A percentile compares a stretch with the other conserved stretches of the same genome.
phyloP scores from a whole-genome alignment of 2,113 vertebrate genomes.

The Hemichromis elongatus region DNA sequence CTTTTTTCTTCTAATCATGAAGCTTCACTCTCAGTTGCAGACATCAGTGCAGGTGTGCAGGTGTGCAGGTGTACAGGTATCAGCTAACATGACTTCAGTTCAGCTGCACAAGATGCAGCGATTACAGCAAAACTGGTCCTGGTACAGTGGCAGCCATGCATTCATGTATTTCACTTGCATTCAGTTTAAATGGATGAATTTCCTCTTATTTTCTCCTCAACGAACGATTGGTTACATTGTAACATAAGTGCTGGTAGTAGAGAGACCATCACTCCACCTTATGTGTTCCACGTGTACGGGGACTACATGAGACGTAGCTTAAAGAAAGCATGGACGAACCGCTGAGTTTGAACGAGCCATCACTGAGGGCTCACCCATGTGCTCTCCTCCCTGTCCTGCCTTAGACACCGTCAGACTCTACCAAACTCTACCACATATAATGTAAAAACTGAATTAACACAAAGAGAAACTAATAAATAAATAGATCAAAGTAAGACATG shows the following conservation, averaged over 20 bases:
- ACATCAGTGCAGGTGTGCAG: neutral
- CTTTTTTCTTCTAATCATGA: neutral
- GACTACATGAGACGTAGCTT: rapidly evolving
- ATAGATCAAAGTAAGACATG: no score
- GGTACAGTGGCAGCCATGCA: neutral
- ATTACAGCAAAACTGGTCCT: neutral
- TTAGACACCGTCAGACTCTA: no score
- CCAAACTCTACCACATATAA: no score
- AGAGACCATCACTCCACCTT: rapidly evolving
- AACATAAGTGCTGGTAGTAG: rapidly evolving
- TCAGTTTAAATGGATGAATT: rapidly evolving
- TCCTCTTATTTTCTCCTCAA: neutral
- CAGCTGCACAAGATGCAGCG: neutral
- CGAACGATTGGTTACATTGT: neutral
- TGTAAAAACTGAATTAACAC: no score
- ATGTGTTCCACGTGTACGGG: neutral
- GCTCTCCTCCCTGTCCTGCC: no score
- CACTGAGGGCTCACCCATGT: no score
- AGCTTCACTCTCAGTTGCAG: neutral
- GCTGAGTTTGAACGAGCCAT: no score
- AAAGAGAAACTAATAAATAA: no score
- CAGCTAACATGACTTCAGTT: neutral
- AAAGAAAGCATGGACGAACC: no score
- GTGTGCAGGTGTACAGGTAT: neutral
- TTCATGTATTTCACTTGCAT: neutral